Evolutionary conservation across 2,797 vertebrate genomes (phyloP), one percentile per base, ranked within the genome.

Genomic region (Eurystomus glaucurus): DNA sequence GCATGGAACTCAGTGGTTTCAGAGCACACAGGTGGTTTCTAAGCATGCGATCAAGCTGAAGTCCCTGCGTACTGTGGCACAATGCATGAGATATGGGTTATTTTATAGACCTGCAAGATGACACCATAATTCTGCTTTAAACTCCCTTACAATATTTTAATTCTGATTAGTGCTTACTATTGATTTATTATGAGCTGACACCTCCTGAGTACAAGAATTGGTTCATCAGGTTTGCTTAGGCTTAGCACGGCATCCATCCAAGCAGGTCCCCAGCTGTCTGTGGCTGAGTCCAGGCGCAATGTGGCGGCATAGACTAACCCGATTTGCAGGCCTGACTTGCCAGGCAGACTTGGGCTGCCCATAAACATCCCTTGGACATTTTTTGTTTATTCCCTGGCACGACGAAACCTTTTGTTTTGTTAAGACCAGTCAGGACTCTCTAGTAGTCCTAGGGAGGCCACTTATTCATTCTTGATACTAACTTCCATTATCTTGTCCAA

Each of bases 31-130:
- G 50, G 12, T 57, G 31, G 21, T 65, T 87, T 75, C 51, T 39
- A 84, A 75, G 25, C 7, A 18, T 0, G 1, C 26, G 62, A 55
- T 54, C 26, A 50, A 65, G 79, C 9, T 26, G 52, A 92, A 84
- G 58, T n/a, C 66, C 31, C 50, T 33, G 22, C 16, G 8, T 35
- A 26, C 46, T 65, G 8, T 13, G 69, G 57, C 37, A 21, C 1
- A 1, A 18, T 0, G 4, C 29, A 51, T 1, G 50, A 86, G 61
- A 68, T 17, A 3, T 1, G 28, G 19, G 14, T 50, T 82, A 35
- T 54, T 92, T 87, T 65, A 43, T 11, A 68, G 64, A 60, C 13
- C 29, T 77, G 51, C 52, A 60, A 71, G 57, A 71, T n/a, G 23
- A 57, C 57, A 68, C 22, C 60, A 11, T 52, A 64, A 88, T 66